Evolutionary conservation across 53 echinoderm and acorn worm genomes (phyloP).

Genomic region (Glandiceps talaboti): DNA sequence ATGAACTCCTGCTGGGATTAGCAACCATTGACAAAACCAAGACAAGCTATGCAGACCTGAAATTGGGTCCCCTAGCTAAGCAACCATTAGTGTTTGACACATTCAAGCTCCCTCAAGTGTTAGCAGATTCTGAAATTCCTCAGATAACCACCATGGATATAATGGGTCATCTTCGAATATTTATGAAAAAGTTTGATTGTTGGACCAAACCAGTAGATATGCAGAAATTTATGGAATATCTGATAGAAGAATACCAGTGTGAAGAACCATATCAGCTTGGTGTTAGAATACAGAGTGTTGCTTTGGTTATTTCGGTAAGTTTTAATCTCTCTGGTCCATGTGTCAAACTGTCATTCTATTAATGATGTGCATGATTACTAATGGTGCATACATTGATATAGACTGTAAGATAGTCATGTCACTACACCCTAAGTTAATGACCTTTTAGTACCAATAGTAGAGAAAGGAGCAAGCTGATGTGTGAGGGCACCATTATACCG

Average conservation of each 20-base stretch:
- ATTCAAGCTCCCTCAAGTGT: conserved; percentile 34
- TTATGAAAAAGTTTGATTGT: conserved; percentile 6
- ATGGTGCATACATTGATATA: too few relatives aligned
- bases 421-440: too few relatives aligned
- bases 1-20: conserved; percentile 26
- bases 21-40: conserved; percentile 24
- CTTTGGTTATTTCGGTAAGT: conserved; percentile 44
- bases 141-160: conserved; percentile 39
- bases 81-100: conserved; percentile 26
- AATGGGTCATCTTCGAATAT: conserved; percentile 14
- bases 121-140: conserved; percentile 30
- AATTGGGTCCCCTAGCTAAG: conserved; percentile 36
- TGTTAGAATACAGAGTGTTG: conserved; percentile 37
- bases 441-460: neutral
- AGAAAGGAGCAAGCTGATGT: too few relatives aligned
- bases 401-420: too few relatives aligned
- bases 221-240: conserved; percentile 34
- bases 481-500: too few relatives aligned
- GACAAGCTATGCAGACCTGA: conserved; percentile 14
- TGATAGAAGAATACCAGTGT: conserved; percentile 16
- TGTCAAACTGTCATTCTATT: too few relatives aligned
- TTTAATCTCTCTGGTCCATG: too few relatives aligned
- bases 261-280: conserved; percentile 35
- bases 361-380: too few relatives aligned
- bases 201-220: conserved; percentile 28